Conservation (phyloP, 2,797 vertebrate genomes). For the Myotis planiceps region DNA sequence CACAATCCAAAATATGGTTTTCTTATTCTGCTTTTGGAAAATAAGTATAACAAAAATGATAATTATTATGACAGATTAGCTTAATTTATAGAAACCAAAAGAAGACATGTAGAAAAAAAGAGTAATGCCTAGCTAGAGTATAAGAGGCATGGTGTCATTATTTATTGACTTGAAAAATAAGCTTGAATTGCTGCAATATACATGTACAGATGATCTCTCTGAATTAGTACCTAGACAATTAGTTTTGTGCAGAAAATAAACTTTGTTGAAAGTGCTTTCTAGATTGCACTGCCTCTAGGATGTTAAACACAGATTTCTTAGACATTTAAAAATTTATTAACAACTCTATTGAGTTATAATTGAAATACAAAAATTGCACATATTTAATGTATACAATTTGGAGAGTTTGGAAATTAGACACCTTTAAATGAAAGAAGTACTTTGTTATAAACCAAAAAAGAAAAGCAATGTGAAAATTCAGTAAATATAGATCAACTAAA, state of each 20-base stretch:
- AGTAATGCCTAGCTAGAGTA: not conserved
- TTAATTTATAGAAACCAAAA: constrained; percentile 34
- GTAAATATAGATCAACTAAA: constrained; percentile 79
- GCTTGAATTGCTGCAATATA: constrained; percentile 45
- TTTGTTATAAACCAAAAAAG: constrained; percentile 80
- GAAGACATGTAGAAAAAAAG: not conserved
- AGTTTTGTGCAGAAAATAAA: constrained; percentile 78
- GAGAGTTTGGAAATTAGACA: constrained; percentile 62
- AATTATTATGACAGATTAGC: not conserved
- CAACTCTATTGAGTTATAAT: not conserved
- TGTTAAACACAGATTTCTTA: constrained; percentile 81
- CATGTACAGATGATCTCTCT: constrained; percentile 36
- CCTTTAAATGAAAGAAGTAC: constrained; percentile 77
- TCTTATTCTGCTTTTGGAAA: constrained; percentile 25
- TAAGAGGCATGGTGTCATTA: not conserved
- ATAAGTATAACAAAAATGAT: not conserved
- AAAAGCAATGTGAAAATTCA: constrained; percentile 83
- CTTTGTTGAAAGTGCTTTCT: constrained; percentile 76
- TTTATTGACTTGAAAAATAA: not conserved
- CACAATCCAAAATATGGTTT: not conserved
- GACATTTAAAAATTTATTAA: constrained; percentile 45
- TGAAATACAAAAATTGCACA: not conserved
- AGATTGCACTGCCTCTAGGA: constrained; percentile 79
- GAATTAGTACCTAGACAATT: constrained; percentile 75
- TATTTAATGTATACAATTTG: not conserved